A percentile compares a stretch with the other conserved stretches of the same genome.
Evolutionary conservation across 2,888 invertebrate genomes (phyloP).

Genomic region (Luperina nickerlii): DNA sequence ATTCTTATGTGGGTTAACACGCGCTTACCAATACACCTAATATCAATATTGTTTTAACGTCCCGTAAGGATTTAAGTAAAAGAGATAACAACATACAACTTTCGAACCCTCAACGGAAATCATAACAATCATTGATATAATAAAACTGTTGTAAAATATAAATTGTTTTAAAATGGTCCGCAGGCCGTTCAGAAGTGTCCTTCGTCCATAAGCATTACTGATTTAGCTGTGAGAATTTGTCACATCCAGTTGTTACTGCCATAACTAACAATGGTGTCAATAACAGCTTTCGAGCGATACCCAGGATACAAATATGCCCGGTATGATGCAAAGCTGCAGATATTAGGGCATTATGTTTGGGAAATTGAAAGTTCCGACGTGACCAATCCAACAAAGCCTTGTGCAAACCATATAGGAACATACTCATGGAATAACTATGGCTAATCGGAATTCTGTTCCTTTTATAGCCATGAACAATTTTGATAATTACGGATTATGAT

Average conservation of each 20-base stretch:
- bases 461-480: conserved; percentile 51
- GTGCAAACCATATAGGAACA: conserved; percentile 56
- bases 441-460: conserved; percentile 53
- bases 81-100: conserved; percentile 16
- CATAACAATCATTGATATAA: conserved; percentile 28
- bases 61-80: neutral
- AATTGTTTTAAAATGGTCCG: conserved; percentile 32
- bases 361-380: conserved; percentile 69
- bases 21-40: conserved; percentile 8
- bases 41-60: conserved; percentile 10
- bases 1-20: conserved; percentile 7
- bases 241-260: conserved; percentile 31
- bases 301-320: conserved; percentile 61
- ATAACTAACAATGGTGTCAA: conserved; percentile 47
- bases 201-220: conserved; percentile 35
- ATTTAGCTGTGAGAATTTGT: conserved; percentile 51
- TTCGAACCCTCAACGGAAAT: conserved; percentile 34
- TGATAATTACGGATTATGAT: conserved; percentile 38
- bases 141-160: conserved; percentile 48
- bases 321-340: conserved; percentile 60
- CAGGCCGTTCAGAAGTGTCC: conserved; percentile 25
- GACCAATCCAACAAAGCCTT: conserved; percentile 65
- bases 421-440: conserved; percentile 41
- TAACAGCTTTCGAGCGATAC: conserved; percentile 58
- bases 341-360: conserved; percentile 60